Conservation (phyloP, 2,797 vertebrate genomes). For the Tapera naevia region DNA sequence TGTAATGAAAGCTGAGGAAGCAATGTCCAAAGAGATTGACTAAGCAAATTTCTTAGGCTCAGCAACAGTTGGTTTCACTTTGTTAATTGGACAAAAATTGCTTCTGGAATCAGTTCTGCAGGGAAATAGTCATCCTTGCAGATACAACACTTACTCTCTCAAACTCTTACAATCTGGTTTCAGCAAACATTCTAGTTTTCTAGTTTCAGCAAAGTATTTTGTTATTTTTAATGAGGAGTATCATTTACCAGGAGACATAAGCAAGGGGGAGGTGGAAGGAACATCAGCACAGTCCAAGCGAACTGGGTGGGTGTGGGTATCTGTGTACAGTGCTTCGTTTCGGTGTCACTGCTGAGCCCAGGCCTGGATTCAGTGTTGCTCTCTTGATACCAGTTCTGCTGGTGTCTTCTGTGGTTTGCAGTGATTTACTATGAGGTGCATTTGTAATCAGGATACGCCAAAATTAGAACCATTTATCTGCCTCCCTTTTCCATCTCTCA, state of each 20-base stretch:
- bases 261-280: neutral
- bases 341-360: neutral
- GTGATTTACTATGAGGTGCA: neutral
- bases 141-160: neutral
- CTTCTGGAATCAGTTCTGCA: constrained; percentile 8
- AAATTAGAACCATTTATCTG: constrained; percentile 4
- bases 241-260: neutral
- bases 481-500: neutral
- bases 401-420: neutral
- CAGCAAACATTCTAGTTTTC: neutral
- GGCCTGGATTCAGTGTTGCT: neutral
- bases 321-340: neutral
- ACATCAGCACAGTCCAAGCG: neutral
- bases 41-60: neutral
- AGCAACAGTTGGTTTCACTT: neutral
- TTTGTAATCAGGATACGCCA: neutral
- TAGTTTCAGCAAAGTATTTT: neutral
- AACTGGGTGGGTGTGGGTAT: neutral
- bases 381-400: neutral
- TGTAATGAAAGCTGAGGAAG: neutral
- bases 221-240: neutral
- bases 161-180: neutral
- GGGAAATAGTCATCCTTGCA: neutral
- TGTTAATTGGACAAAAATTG: neutral
- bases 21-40: neutral